Evolutionary conservation across 53 echinoderm and acorn worm genomes (phyloP).

Genomic region (Zoroaster sp.): DNA sequence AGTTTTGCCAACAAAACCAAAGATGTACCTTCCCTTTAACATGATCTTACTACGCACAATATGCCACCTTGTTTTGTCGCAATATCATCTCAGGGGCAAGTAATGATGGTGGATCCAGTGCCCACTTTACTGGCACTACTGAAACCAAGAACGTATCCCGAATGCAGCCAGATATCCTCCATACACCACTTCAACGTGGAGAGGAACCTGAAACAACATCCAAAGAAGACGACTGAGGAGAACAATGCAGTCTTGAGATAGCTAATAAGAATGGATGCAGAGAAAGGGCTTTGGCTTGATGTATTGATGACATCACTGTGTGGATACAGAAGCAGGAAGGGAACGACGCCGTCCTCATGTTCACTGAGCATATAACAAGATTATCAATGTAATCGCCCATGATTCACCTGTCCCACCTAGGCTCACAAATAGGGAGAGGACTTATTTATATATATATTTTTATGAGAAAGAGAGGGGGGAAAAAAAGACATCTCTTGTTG

Average conservation of each 20-base stretch:
- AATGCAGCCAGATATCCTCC: no score
- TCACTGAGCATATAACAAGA: constrained; percentile 40
- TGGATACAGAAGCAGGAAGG: neutral
- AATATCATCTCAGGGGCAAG: no score
- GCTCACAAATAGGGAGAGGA: neutral
- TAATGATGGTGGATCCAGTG: no score
- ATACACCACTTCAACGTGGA: neutral
- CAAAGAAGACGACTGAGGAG: neutral
- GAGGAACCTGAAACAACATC: neutral
- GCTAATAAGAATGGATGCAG: neutral
- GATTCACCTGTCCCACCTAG: neutral
- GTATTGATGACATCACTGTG: neutral
- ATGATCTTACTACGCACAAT: no score
- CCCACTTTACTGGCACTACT: no score
- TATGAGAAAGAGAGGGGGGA: neutral
- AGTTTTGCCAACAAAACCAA: no score
- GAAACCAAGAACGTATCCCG: no score
- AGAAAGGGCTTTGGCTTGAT: neutral
- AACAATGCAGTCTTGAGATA: neutral
- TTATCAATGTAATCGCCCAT: constrained; percentile 47
- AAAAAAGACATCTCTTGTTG: constrained; percentile 1
- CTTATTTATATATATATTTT: neutral
- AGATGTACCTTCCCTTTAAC: no score
- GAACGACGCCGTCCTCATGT: neutral
- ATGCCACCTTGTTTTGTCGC: no score